Evolutionary conservation across 2,113 vertebrate species (phyloP).

Genomic region (Apaloderma vittatum): DNA sequence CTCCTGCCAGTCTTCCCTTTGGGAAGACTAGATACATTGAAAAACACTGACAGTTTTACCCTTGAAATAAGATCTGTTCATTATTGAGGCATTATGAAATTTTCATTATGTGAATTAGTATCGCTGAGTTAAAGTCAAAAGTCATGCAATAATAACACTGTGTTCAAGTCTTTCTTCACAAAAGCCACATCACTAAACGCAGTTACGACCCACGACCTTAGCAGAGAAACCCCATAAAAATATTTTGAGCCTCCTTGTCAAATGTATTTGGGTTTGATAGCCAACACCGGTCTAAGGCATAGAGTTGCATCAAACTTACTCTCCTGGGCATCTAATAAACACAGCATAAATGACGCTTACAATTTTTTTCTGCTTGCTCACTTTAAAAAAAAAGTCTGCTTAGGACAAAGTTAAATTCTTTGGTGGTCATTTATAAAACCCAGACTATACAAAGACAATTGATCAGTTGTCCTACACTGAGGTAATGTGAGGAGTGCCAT

Average conservation of each 20-base stretch:
- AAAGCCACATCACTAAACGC: background rate
- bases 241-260: background rate
- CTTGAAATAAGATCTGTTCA: background rate
- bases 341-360: constrained; percentile 11
- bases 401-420: constrained; percentile 39
- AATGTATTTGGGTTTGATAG: background rate
- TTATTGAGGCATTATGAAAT: background rate
- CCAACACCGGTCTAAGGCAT: constrained; percentile 42
- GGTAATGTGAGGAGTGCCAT: constrained; percentile 12
- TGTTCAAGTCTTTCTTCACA: background rate
- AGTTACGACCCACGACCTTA: background rate
- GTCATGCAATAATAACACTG: background rate
- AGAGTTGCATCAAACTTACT: constrained; percentile 38
- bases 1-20: constrained; percentile 9
- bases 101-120: constrained; percentile 1
- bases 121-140: background rate
- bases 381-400: background rate
- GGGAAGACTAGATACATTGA: background rate
- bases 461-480: constrained; percentile 30
- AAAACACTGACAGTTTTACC: background rate
- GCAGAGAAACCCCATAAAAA: background rate
- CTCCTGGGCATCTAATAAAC: constrained; percentile 18
- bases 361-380: background rate
- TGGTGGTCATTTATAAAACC: constrained; percentile 24
- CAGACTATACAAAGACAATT: background rate